Evolutionary conservation across 2,888 invertebrate genomes (phyloP).

Genomic region (Eupithecia dodoneata): DNA sequence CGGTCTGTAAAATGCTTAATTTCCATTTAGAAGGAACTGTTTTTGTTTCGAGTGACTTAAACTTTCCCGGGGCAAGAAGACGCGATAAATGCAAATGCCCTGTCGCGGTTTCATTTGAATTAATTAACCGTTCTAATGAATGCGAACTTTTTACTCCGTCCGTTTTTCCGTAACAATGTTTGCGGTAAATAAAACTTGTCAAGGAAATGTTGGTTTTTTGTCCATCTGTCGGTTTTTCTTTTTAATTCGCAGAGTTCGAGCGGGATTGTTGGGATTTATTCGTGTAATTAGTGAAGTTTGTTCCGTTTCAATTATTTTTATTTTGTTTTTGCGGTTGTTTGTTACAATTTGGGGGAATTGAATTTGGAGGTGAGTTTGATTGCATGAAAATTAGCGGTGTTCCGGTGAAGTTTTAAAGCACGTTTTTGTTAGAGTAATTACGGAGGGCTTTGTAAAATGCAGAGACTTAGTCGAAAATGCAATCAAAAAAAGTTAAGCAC

Average conservation of each 20-base stretch:
- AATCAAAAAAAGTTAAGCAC: background rate
- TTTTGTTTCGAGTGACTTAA: conserved; percentile 67
- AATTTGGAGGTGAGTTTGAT: conserved; percentile 67
- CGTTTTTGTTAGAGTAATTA: conserved; percentile 30
- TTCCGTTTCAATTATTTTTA: conserved; percentile 77
- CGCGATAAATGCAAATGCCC: conserved; percentile 78
- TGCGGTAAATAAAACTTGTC: conserved; percentile 83
- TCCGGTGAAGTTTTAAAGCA: conserved; percentile 55
- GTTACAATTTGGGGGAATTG: conserved; percentile 71
- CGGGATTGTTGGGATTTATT: conserved; percentile 81
- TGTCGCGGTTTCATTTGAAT: conserved; percentile 83
- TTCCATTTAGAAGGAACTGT: conserved; percentile 74
- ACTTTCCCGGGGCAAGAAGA: conserved; percentile 70
- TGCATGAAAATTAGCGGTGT: conserved; percentile 58
- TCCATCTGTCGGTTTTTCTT: conserved; percentile 74
- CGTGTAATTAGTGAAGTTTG: conserved; percentile 83
- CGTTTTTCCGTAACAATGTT: conserved; percentile 80
- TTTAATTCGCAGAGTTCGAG: conserved; percentile 74
- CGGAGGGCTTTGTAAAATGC: background rate
- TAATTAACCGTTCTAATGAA: conserved; percentile 83
- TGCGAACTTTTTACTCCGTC: conserved; percentile 77
- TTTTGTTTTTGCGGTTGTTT: conserved; percentile 69
- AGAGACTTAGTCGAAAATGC: background rate
- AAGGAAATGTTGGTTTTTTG: conserved; percentile 78
- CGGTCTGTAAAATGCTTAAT: conserved; percentile 79